Evolutionary conservation across 2,888 invertebrate genomes (phyloP).

Genomic region (Dascillus cervinus): DNA sequence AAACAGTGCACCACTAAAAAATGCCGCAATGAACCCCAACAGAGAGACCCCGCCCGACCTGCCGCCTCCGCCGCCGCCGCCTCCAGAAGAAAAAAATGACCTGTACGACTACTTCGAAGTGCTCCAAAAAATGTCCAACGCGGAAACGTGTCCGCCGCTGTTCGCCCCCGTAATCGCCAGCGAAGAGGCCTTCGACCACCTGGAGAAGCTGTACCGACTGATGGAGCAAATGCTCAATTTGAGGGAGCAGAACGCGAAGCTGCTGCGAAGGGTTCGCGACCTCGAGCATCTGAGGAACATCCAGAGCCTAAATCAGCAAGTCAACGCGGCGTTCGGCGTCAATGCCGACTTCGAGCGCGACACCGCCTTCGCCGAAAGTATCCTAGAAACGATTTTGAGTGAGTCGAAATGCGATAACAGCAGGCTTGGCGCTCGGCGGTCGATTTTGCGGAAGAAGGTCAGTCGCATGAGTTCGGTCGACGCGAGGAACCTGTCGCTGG

Average conservation of each 20-base stretch:
- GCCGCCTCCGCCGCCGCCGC: slow-evolving; percentile 44
- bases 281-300: slow-evolving; percentile 63
- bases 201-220: slow-evolving; percentile 69
- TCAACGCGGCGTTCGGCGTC: slow-evolving; percentile 41
- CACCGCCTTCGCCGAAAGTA: slow-evolving; percentile 52
- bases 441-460: slow-evolving; percentile 51
- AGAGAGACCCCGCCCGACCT: slow-evolving; percentile 16
- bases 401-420: slow-evolving; percentile 36
- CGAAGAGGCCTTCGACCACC: slow-evolving; percentile 65
- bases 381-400: slow-evolving; percentile 57
- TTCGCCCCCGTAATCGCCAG: slow-evolving; percentile 52
- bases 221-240: slow-evolving; percentile 69
- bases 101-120: slow-evolving; percentile 43
- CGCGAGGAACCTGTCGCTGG: slow-evolving; percentile 1
- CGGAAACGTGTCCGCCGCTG: slow-evolving; percentile 42
- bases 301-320: slow-evolving; percentile 50
- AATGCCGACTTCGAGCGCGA: slow-evolving; percentile 56
- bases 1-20: slow-evolving; percentile 1
- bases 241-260: slow-evolving; percentile 61
- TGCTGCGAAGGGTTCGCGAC: slow-evolving; percentile 62
- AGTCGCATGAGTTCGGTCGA: slow-evolving; percentile 50
- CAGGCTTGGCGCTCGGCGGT: slow-evolving; percentile 39
- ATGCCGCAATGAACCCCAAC: neutral
- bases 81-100: slow-evolving; percentile 35
- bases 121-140: slow-evolving; percentile 28